Percentiles rank a stretch among this genome's conserved stretches.
phyloP scores from a whole-genome alignment of 2,888 invertebrate genomes.

The Eurytoma adleriae region DNA sequence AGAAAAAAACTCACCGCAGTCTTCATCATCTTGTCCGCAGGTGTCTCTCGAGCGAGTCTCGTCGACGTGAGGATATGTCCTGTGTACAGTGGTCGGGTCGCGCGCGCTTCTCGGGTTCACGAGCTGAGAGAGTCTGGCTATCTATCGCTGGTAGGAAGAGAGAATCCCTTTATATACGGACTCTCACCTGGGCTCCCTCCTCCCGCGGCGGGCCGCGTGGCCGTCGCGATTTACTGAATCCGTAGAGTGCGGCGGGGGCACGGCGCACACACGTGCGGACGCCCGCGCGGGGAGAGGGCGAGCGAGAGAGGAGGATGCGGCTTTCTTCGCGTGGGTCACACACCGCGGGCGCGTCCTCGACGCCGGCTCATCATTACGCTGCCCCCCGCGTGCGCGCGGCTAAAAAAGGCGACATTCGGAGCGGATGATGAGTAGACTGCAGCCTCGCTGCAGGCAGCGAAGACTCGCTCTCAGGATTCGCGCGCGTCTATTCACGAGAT shows the following conservation, averaged over 20 bases:
- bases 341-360: neutral
- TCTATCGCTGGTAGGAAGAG: conserved; percentile 66
- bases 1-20: conserved; percentile 74
- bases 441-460: too few species aligned
- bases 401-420: too few species aligned
- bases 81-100: too few species aligned
- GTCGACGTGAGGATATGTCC: too few species aligned
- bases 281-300: conserved; percentile 10
- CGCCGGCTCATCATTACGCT: neutral
- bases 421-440: too few species aligned
- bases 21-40: conserved; percentile 74
- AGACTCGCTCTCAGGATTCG: too few species aligned
- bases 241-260: neutral
- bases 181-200: conserved; percentile 68
- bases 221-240: too few species aligned
- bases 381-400: neutral
- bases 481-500: too few species aligned
- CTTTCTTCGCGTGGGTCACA: neutral
- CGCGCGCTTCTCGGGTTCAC: too few species aligned
- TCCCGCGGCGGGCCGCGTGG: neutral
- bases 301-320: neutral
- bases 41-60: too few species aligned
- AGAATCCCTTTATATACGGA: conserved; percentile 75
- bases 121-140: conserved; percentile 3
- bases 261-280: neutral